Evolutionary conservation across 2,888 invertebrate genomes (phyloP).

Genomic region (Andricus curvator): DNA sequence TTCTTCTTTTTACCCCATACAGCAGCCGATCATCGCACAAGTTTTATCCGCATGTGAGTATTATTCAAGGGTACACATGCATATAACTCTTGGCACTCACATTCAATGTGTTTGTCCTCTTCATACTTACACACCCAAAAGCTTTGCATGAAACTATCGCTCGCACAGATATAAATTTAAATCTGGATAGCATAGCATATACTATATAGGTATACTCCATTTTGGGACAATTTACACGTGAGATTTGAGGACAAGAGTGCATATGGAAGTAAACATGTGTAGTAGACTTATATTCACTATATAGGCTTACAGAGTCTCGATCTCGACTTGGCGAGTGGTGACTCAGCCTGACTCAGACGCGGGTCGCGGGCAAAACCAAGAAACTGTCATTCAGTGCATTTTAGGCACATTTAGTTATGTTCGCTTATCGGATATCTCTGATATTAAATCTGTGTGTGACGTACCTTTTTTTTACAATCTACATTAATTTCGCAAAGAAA

Average conservation of each 20-base stretch:
- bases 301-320: too few species aligned
- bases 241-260: too few species aligned
- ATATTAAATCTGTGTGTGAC: background rate
- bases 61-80: background rate
- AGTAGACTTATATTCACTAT: too few species aligned
- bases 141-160: background rate
- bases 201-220: background rate
- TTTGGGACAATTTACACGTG: background rate
- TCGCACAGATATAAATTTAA: too few species aligned
- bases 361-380: background rate
- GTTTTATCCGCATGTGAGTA: background rate
- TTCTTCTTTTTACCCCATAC: too few species aligned
- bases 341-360: conserved; percentile 32
- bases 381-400: conserved; percentile 11
- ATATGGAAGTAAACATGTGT: conserved; percentile 14
- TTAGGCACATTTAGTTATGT: background rate
- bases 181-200: too few species aligned
- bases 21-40: background rate
- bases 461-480: background rate
- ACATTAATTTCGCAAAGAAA: background rate
- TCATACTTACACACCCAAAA: background rate
- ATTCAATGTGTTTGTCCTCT: background rate
- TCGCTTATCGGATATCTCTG: conserved; percentile 11
- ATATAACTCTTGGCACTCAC: background rate
- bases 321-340: background rate